Evolutionary conservation across 1,140 invertebrate genomes (phyloP), one percentile per base, ranked within the genome.

Genomic region (Mycetomoellerius zeteki): DNA sequence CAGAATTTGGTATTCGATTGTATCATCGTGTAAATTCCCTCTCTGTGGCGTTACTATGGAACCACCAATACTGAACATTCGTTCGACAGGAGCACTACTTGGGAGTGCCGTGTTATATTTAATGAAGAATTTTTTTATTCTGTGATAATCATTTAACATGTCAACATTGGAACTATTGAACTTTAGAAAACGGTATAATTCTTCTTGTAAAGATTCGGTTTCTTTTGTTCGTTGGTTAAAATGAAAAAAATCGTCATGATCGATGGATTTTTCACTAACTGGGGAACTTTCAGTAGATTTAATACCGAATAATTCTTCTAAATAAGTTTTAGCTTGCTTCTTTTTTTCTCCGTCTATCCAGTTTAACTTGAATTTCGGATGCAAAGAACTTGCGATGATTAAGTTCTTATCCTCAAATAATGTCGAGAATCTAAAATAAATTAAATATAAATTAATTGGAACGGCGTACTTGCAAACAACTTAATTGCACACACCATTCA

Each of bases 221-320:
- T 50, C 6, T 19, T 71, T 71, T 50, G 43, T 8, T 67, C 12
- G 37, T 1, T 67, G 8, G 5, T 21, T 4, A 71, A 71, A 71
- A 52, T 21, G 2, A 71, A 52, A 69, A 27, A 69, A 69, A 4
- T 64, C 30, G 3, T 64, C 27, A 6, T n/a, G 0, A 6, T 33
- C 30, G 5, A 19, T 12, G 24, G 16, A 7, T 50, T 71, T 16
- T 71, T 50, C 0, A 19, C 0, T 14, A 54, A 30, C 37, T 62
- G 56, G 21, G 3, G 37, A 76, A 76, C 2, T 76, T 0, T 62
- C 21, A 47, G 2, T 24, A 33, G 54, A 76, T 16, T 2, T 16
- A 10, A 76, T 76, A 12, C 73, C 21, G n/a, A 76, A 62, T 52
- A 62, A 8, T 0, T 76, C 14, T 76, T 76, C 21, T 47, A 76